phyloP scores from a whole-genome alignment of 2,113 vertebrate genomes.

The Campylorhamphus procurvoides region DNA sequence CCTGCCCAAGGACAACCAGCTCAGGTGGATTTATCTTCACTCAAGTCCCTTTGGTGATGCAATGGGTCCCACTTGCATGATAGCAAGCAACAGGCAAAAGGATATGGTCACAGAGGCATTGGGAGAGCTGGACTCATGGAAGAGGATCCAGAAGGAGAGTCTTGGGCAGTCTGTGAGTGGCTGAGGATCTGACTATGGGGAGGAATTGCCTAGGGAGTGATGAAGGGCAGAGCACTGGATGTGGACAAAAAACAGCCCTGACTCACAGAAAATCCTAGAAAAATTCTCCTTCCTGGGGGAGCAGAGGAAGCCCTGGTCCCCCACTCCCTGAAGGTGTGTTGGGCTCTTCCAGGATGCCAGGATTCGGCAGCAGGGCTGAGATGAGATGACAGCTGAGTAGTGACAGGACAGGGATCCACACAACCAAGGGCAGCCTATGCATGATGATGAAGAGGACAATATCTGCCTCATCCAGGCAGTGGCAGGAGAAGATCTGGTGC shows the following conservation, averaged over 20 bases:
- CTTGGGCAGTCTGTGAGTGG: fast-evolving
- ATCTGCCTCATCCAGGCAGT: not conserved
- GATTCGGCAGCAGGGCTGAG: not conserved
- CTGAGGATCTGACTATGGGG: not conserved
- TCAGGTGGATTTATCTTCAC: not conserved
- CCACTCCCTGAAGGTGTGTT: fast-evolving
- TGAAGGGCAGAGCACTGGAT: not conserved
- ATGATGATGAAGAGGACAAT: not conserved
- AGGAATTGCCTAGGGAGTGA: not conserved
- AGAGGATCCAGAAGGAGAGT: not conserved
- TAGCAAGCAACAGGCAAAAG: not conserved
- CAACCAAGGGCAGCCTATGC: not conserved
- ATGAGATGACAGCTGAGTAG: not conserved
- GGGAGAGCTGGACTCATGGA: not conserved
- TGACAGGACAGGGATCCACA: not conserved
- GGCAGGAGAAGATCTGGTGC: not conserved
- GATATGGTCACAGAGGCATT: not conserved
- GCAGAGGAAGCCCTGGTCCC: not conserved
- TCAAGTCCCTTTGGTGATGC: not conserved
- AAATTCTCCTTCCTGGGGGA: not conserved
- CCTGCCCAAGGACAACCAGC: not conserved
- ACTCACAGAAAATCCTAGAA: not conserved
- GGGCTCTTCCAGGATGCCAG: not conserved
- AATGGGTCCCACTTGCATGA: not conserved
- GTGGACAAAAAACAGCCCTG: not conserved